Conservation (phyloP, 2,797 vertebrate genomes). For the Alcedo quadribrachys region DNA sequence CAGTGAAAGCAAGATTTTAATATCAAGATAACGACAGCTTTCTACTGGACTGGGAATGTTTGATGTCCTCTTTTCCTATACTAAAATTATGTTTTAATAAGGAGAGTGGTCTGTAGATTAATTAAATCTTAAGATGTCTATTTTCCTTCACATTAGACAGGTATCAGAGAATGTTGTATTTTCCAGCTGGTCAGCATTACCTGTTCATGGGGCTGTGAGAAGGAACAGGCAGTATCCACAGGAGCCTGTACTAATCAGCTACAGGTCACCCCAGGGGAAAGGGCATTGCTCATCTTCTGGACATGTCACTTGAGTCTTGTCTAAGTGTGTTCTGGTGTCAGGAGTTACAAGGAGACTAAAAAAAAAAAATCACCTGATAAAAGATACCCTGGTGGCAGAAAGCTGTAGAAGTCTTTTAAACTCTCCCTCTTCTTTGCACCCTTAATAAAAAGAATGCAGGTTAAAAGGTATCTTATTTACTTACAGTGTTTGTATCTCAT, state of each 20-base stretch:
- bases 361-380: not conserved
- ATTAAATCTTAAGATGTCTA: not conserved
- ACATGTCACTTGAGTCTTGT: not conserved
- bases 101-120: not conserved
- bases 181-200: not conserved
- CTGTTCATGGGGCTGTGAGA: fast-evolving
- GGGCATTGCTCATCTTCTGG: not conserved
- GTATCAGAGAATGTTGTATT: not conserved
- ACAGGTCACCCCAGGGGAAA: not conserved
- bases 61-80: not conserved
- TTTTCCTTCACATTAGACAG: not conserved
- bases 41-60: not conserved
- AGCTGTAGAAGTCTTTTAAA: not conserved
- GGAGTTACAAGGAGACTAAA: not conserved
- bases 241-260: not conserved
- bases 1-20: not conserved
- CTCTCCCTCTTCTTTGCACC: not conserved
- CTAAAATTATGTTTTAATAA: not conserved
- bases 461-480: not conserved
- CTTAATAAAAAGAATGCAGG: not conserved
- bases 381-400: not conserved
- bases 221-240: not conserved
- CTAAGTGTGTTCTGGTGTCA: not conserved
- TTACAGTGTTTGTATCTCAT: not conserved
- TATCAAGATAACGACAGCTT: not conserved